Conservation (phyloP, 2,797 vertebrate species). For the Halcyon smyrnensis region DNA sequence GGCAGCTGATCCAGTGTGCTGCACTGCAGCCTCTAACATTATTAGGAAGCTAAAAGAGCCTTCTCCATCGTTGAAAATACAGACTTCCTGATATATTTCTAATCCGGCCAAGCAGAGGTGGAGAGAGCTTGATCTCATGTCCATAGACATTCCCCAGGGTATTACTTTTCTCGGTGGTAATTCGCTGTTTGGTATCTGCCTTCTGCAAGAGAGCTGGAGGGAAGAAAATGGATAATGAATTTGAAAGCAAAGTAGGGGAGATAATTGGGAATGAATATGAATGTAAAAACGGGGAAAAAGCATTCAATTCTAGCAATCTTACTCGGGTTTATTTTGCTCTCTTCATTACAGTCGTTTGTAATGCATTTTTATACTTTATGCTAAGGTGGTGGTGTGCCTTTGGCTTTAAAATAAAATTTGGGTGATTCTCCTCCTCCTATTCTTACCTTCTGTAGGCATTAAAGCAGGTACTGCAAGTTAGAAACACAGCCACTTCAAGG, state of each 20-base stretch:
- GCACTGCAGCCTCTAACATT: not conserved
- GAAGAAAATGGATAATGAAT: not conserved
- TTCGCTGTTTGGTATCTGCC: not conserved
- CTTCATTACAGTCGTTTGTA: not conserved
- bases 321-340: not conserved
- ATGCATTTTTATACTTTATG: not conserved
- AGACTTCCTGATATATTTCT: constrained; percentile 5
- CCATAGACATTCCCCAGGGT: not conserved
- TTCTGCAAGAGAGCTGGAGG: not conserved
- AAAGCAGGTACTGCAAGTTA: not conserved
- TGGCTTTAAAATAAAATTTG: not conserved
- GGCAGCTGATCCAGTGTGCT: constrained; percentile 1
- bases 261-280: not conserved
- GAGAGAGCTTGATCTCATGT: not conserved
- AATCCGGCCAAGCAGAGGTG: not conserved
- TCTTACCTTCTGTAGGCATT: not conserved
- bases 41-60: constrained; percentile 16
- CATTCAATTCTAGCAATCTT: not conserved
- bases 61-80: not conserved
- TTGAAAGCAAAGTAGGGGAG: not conserved
- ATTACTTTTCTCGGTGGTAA: not conserved
- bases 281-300: not conserved
- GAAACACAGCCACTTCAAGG: not conserved
- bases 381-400: not conserved
- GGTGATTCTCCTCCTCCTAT: not conserved